Base-by-base conservation (phyloP, 2,888 invertebrate species). In the Agapostemon virescens region DNA sequence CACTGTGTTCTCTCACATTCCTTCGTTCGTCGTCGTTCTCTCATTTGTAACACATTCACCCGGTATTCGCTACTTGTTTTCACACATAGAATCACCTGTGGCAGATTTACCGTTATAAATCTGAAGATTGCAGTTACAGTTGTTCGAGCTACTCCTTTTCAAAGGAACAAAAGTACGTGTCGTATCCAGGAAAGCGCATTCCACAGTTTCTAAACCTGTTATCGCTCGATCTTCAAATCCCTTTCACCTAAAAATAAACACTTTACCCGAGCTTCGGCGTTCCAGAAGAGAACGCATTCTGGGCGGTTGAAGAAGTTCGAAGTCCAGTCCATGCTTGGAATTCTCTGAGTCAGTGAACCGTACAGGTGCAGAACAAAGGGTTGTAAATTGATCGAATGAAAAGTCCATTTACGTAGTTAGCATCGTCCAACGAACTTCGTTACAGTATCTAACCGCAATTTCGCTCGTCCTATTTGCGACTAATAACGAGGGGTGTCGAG, bases 401-500 rank as follows among this genome's bases (percentile, higher is more conserved):
- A 79, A 79, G 52, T 52, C 61, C 61, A 17, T 55, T 63, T 71
- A 68, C 33, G 71, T 36, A n/a, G 38, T 42, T 42, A 52, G 23
- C 20, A 5, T 23, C n/a, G 15, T 2, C 26, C 3, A 20, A 64
- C 30, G 45, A 81, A 72, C 67, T 66, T 81, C 76, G 77, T 77
- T 77, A 52, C 30, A 49, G 58, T 26, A 26, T 52, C 40, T 42
- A 45, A 20, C 69, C 58, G 52, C 73, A 81, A 79, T 82, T 77
- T 81, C 77, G 77, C 52, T 52, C 81, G 70, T 80, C 72, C 66
- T 49, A 76, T 72, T 79, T 73, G 68, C 64, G 67, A 30, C 26
- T 36, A 42, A 64, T 55, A 74, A 78, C 67, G 61, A 45, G 68
- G 70, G 69, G 68, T 82, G 69, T 42, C 52, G 33, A n/a, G 36